Evolutionary conservation across 1,140 invertebrate species (phyloP).

Genomic region (Mactra quadrangularis): DNA sequence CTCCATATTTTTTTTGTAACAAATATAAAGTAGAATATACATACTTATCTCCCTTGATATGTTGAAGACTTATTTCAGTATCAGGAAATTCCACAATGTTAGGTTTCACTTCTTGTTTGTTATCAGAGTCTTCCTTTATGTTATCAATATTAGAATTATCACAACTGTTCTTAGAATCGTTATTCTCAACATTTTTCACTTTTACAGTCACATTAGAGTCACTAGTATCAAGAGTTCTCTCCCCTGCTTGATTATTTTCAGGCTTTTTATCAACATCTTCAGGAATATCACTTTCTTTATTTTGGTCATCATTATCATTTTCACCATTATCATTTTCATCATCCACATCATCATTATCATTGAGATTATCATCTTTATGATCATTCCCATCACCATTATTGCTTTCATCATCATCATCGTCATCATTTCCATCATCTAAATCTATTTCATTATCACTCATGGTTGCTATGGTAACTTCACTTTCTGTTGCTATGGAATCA

Average conservation of each 20-base stretch:
- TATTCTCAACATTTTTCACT: no score
- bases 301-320: slow-evolving; percentile 34
- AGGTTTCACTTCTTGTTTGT: not conserved
- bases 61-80: slow-evolving; percentile 84
- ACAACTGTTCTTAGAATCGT: not conserved
- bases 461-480: slow-evolving; percentile 65
- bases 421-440: slow-evolving; percentile 64
- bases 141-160: not conserved
- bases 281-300: not conserved
- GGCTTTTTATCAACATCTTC: not conserved
- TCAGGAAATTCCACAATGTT: slow-evolving; percentile 84
- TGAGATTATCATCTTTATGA: slow-evolving; percentile 76
- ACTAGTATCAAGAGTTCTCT: slow-evolving; percentile 3
- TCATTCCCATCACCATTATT: slow-evolving; percentile 79
- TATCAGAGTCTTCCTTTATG: not conserved
- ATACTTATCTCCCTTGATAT: slow-evolving; percentile 83
- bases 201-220: not conserved
- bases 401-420: slow-evolving; percentile 69
- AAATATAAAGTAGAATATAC: no score
- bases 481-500: slow-evolving; percentile 68
- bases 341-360: slow-evolving; percentile 51
- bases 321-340: slow-evolving; percentile 22
- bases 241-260: slow-evolving; percentile 26
- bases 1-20: no score
- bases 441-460: slow-evolving; percentile 65